A percentile compares a stretch with the other conserved stretches of the same genome.
These are phyloP conservation scores for Mus musculus DNA, from an alignment of 2,113 vertebrate genomes.

Conservation along the genomic window GRCm39 chr2:106033001-106033500, in stretches of 20 bases:
- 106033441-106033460: not conserved
- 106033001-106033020: no score
- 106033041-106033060: no score
- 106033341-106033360: slow-evolving; percentile 3
- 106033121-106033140: slow-evolving; percentile 73
- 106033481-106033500: slow-evolving; percentile 10
- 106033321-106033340: not conserved
- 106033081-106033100: no score
- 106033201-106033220: slow-evolving; percentile 61
- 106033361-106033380: not conserved
- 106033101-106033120: not conserved
- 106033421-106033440: not conserved
- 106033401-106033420: slow-evolving; percentile 30
- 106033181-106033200: slow-evolving; percentile 59
- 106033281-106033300: not conserved
- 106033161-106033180: slow-evolving; percentile 26
- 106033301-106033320: not conserved
- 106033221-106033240: slow-evolving; percentile 78
- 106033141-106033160: slow-evolving; percentile 73
- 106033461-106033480: not conserved
- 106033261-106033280: not conserved
- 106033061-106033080: no score
- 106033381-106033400: not conserved
- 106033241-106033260: not conserved
- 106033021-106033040: no score